A percentile compares a stretch with the other conserved stretches of the same genome.
Conservation (phyloP, 2,888 invertebrate species). For the Callimorpha dominula region DNA sequence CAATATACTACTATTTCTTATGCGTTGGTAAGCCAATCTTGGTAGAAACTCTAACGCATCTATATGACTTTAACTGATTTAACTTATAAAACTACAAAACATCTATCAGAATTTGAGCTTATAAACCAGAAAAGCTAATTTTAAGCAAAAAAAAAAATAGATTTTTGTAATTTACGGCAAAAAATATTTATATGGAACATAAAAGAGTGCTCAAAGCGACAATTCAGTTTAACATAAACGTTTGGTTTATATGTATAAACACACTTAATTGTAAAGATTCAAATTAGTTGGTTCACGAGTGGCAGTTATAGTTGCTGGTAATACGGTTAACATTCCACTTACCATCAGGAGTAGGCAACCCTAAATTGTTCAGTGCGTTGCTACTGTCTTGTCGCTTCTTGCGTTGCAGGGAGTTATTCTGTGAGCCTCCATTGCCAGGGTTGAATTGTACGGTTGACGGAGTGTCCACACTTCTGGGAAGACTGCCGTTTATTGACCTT, state of each 20-base stretch:
- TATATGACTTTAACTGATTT: too few species aligned
- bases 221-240: too few species aligned
- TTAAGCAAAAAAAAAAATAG: too few species aligned
- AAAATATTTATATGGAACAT: neutral
- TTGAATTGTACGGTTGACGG: slow-evolving; percentile 77
- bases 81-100: too few species aligned
- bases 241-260: too few species aligned
- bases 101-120: too few species aligned
- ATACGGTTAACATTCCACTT: slow-evolving; percentile 29
- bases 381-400: slow-evolving; percentile 78
- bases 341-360: slow-evolving; percentile 75
- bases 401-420: slow-evolving; percentile 79
- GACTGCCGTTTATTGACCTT: slow-evolving; percentile 80
- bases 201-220: neutral
- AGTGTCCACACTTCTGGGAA: slow-evolving; percentile 79
- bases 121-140: neutral
- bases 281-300: neutral
- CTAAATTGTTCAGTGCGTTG: slow-evolving; percentile 75
- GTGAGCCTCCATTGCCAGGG: slow-evolving; percentile 72
- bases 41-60: neutral
- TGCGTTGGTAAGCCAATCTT: neutral
- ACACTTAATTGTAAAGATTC: too few species aligned
- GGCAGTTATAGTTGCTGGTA: neutral
- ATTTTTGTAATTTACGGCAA: too few species aligned
- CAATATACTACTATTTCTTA: neutral